phyloP scores from a whole-genome alignment of 2,888 invertebrate genomes.

The Zonitis immaculata region DNA sequence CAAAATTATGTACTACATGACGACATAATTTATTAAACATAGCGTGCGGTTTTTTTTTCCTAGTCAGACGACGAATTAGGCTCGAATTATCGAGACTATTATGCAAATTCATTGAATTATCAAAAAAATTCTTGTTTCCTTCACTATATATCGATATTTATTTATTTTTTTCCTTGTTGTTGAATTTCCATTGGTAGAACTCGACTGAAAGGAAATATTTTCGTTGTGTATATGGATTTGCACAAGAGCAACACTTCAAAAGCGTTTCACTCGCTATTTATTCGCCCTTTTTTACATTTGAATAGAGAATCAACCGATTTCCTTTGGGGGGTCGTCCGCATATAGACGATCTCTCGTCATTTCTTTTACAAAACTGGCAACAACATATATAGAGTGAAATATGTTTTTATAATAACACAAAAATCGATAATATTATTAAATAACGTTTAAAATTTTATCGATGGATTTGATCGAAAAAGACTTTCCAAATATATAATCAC shows the following conservation, averaged over 20 bases:
- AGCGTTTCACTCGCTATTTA: conserved; percentile 17
- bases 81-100: conserved; percentile 16
- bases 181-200: neutral
- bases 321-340: conserved; percentile 5
- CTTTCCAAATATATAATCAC: conserved; percentile 10
- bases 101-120: conserved; percentile 15
- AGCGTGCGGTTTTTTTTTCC: conserved; percentile 16
- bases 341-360: too few relatives aligned
- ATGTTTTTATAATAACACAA: too few relatives aligned
- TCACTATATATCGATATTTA: conserved; percentile 9
- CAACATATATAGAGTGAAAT: too few relatives aligned
- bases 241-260: conserved; percentile 15
- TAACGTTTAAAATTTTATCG: too few relatives aligned
- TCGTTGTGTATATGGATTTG: conserved; percentile 19
- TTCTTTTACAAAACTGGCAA: too few relatives aligned
- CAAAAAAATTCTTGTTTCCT: neutral
- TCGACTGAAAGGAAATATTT: conserved; percentile 12
- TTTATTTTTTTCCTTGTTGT: conserved; percentile 4
- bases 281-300: conserved; percentile 14
- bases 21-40: conserved; percentile 16
- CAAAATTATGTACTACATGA: conserved; percentile 15
- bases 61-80: conserved; percentile 7
- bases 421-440: too few relatives aligned
- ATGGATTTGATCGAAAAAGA: neutral
- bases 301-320: conserved; percentile 16